Evolutionary conservation across 1,140 invertebrate genomes (phyloP), one percentile per base, ranked within the genome.

Genomic region (Thaumetopoea pityocampa): DNA sequence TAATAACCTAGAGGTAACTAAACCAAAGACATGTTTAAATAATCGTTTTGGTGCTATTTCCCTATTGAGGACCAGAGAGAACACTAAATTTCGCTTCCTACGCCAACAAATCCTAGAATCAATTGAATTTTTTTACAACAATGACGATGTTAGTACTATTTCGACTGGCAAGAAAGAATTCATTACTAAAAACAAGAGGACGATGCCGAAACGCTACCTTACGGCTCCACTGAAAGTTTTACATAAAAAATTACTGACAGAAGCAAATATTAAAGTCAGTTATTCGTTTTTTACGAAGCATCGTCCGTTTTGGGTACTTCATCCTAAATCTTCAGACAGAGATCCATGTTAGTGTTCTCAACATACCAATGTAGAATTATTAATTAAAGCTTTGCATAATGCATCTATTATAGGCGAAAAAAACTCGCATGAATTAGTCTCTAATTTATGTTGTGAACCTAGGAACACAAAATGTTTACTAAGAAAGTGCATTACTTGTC

Each of bases 311-410:
- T 54, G 45, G 45, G 41, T 42, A 4, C 4, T 49, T 1, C 17
- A 18, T 22, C 45, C 51, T 9, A 52, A 32, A 19, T 12, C 8
- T 8, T n/a, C 18, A 17, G n/a, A 8, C n/a, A 15, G 51, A 14
- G 32, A 55, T 4, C 50, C 51, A 7, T 55, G 46, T 36, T 5
- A 6, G 5, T 55, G 51, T 42, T 11, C 20, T 26, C 18, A 19
- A 4, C 51, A 55, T 17, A 34, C 5, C 1, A 55, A 55, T 46
- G 32, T 50, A n/a, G 33, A 55, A 19, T 32, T 50, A 14, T 8
- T 42, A 14, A 29, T 50, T 38, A 11, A 22, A 19, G 10, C 9
- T 34, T 16, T 50, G 5, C 4, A 38, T 8, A 43, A 43, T 12
- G 9, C 17, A 1, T 1, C 4, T 11, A 20, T 33, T 18, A 30